Conservation (phyloP, 92 coral and sea anemone species). For the Palythoa grandis region DNA sequence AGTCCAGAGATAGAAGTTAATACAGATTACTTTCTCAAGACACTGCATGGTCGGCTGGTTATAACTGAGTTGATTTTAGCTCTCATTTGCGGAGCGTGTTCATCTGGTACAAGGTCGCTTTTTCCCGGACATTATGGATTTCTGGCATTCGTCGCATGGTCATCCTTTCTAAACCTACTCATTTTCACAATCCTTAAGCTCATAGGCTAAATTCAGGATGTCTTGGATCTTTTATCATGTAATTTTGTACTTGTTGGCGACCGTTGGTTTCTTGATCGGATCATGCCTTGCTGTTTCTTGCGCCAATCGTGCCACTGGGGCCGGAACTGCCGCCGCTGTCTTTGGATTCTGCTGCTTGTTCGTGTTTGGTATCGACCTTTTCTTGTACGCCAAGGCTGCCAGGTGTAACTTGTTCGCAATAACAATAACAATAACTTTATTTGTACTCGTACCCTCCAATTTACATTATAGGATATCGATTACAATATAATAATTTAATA, state of each 20-base stretch:
- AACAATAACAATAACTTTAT: no score
- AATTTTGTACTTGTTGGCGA: slow-evolving; percentile 69
- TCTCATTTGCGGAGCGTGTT: slow-evolving; percentile 70
- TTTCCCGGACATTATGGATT: slow-evolving; percentile 60
- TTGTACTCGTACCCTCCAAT: no score
- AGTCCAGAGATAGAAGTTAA: slow-evolving; percentile 10
- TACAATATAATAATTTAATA: no score
- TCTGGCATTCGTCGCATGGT: slow-evolving; percentile 85
- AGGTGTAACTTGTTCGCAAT: no score
- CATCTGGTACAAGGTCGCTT: background rate
- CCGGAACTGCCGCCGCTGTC: slow-evolving; percentile 80
- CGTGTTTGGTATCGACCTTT: slow-evolving; percentile 77
- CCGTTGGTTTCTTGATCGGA: slow-evolving; percentile 72
- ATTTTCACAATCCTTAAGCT: slow-evolving; percentile 86
- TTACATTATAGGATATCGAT: no score
- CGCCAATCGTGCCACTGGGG: slow-evolving; percentile 42
- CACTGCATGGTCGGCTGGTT: slow-evolving; percentile 61
- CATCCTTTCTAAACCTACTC: slow-evolving; percentile 76
- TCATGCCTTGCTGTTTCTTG: slow-evolving; percentile 65
- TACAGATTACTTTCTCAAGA: slow-evolving; percentile 37
- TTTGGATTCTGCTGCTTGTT: slow-evolving; percentile 75
- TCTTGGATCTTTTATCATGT: slow-evolving; percentile 76
- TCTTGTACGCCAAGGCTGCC: slow-evolving; percentile 52
- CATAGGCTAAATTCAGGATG: slow-evolving; percentile 66
- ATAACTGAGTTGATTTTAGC: slow-evolving; percentile 62